A percentile compares a stretch with the other conserved stretches of the same genome.
phyloP scores from a whole-genome alignment of 2,113 vertebrate genomes.

The Polypterus bichir region DNA sequence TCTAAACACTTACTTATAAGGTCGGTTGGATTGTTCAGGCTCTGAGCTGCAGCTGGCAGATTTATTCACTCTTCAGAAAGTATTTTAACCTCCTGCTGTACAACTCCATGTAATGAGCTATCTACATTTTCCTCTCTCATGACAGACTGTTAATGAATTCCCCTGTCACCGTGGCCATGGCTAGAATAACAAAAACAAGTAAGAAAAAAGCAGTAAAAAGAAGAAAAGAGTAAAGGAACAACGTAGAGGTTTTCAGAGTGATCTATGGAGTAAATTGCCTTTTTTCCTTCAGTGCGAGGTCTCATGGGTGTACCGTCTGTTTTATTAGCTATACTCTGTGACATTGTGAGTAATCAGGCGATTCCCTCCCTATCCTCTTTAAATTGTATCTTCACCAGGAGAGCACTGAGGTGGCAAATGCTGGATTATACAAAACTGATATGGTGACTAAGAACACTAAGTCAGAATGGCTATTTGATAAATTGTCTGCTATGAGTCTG shows the following conservation, averaged over 20 bases:
- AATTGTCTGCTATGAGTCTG: too few species aligned
- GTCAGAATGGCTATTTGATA: too few species aligned
- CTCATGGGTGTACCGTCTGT: constrained; percentile 10
- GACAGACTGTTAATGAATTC: constrained; percentile 4
- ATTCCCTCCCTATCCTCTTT: constrained; percentile 17
- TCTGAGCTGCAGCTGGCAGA: neutral
- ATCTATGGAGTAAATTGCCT: constrained; percentile 16
- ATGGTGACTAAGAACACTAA: neutral
- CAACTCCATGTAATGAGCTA: too few species aligned
- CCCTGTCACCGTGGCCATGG: neutral
- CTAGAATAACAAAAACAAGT: constrained; percentile 2
- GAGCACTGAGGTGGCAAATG: neutral
- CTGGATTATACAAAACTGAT: neutral
- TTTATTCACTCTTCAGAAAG: neutral
- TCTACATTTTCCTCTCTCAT: neutral
- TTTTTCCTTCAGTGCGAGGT: constrained; percentile 7
- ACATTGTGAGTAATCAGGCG: constrained; percentile 30
- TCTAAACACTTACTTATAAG: too few species aligned
- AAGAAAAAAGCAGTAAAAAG: constrained; percentile 5
- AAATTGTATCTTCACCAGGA: neutral
- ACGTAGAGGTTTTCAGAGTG: constrained; percentile 1
- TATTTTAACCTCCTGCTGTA: too few species aligned
- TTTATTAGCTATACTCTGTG: constrained; percentile 22
- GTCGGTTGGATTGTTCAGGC: neutral
- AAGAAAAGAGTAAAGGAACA: constrained; percentile 2